Conservation (phyloP, 2,888 invertebrate species). For the Aspidiotus rigidus region DNA sequence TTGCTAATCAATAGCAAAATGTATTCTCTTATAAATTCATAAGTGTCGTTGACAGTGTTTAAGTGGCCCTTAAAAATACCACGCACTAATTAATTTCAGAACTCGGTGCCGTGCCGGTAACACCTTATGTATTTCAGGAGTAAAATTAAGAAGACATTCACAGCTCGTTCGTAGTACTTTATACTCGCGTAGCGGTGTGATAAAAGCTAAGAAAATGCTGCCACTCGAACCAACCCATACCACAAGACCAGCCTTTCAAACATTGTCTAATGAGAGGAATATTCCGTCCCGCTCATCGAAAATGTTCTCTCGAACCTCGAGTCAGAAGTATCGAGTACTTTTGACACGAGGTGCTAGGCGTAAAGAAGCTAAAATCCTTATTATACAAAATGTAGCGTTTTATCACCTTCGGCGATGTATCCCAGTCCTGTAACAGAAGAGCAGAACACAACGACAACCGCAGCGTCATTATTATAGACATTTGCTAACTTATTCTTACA, state of each 20-base stretch:
- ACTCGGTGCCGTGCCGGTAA: too few relatives aligned
- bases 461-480: constrained; percentile 22
- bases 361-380: neutral
- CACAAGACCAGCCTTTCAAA: constrained; percentile 19
- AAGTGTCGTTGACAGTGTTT: too few relatives aligned
- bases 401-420: constrained; percentile 39
- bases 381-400: neutral
- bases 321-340: neutral
- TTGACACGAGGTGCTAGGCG: neutral
- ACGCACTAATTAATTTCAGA: too few relatives aligned
- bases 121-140: neutral
- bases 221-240: constrained; percentile 33
- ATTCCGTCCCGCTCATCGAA: neutral
- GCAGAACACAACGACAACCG: constrained; percentile 31
- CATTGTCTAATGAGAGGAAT: neutral
- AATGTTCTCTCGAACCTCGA: neutral
- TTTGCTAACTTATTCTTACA: neutral
- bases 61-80: too few relatives aligned
- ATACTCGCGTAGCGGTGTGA: constrained; percentile 26
- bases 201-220: constrained; percentile 29
- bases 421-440: constrained; percentile 39
- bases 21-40: too few relatives aligned
- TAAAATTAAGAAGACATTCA: neutral
- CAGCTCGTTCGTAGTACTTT: neutral
- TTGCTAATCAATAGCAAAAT: too few relatives aligned